phyloP scores from a whole-genome alignment of 2,113 vertebrate genomes.

The Strigops habroptila region DNA sequence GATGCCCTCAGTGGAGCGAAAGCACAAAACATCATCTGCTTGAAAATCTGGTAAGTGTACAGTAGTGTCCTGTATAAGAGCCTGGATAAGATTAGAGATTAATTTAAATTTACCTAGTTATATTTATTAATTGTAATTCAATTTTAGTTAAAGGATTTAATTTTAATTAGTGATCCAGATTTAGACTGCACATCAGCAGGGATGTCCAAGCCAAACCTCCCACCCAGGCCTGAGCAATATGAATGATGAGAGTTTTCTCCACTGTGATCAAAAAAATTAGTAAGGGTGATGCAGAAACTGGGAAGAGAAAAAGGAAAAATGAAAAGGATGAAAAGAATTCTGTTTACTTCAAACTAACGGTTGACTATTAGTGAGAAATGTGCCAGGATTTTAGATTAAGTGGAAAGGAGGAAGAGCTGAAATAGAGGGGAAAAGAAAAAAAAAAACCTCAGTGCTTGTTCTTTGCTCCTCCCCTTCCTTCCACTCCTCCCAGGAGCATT shows the following conservation, averaged over 20 bases:
- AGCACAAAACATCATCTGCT: not conserved
- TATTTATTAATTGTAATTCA: not conserved
- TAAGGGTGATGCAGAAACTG: not conserved
- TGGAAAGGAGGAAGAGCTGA: not conserved
- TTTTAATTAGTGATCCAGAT: not conserved
- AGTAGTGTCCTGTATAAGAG: not conserved
- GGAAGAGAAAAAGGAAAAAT: slow-evolving; percentile 35
- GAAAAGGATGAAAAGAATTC: not conserved
- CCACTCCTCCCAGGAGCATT: not conserved
- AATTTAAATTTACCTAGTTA: not conserved
- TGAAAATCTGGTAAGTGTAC: not conserved
- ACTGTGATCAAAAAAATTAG: not conserved
- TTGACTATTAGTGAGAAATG: not conserved
- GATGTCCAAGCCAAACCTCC: not conserved
- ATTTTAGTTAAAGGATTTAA: not conserved
- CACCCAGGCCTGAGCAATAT: not conserved
- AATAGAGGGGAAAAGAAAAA: not conserved
- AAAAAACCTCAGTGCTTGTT: not conserved
- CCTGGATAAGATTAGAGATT: not conserved
- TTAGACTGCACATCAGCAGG: not conserved
- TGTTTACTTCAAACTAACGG: slow-evolving; percentile 12
- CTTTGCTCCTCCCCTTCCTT: slow-evolving; percentile 38
- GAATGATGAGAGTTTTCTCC: not conserved
- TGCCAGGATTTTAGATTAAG: not conserved
- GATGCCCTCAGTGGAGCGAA: not conserved